These are phyloP conservation scores for Drosophila ohnishii DNA, from an alignment of 1,140 invertebrate genomes.

Conservation along the genomic window DNA sequence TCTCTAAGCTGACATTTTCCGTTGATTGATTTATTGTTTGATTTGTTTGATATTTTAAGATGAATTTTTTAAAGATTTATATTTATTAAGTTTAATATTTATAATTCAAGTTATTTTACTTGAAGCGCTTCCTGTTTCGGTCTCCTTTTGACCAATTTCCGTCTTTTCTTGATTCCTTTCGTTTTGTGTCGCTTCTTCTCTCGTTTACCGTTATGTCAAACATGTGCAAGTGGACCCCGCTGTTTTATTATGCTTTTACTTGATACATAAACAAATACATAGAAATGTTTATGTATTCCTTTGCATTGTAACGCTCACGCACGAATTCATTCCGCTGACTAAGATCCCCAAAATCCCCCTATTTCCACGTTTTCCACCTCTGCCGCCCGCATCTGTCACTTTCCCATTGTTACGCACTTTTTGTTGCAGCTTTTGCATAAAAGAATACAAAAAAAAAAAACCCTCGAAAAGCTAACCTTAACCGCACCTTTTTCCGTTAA, in stretches of 20 bases:
- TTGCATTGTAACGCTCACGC: constrained; percentile 69
- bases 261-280: neutral
- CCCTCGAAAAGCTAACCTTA: constrained; percentile 50
- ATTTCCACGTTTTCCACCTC: neutral
- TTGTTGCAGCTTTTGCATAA: constrained; percentile 30
- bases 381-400: constrained; percentile 49
- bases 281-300: neutral
- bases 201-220: constrained; percentile 32
- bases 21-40: neutral
- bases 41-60: neutral
- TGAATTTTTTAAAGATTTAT: neutral
- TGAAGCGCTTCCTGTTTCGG: constrained; percentile 10
- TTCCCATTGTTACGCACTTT: constrained; percentile 35
- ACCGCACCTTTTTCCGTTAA: constrained; percentile 76
- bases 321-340: constrained; percentile 21
- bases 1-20: neutral
- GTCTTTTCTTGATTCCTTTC: neutral
- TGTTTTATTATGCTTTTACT: constrained; percentile 12
- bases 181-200: constrained; percentile 4
- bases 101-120: neutral
- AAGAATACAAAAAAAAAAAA: constrained; percentile 1
- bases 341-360: constrained; percentile 16
- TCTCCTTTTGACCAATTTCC: constrained; percentile 7
- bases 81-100: neutral
- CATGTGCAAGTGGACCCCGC: constrained; percentile 49